Conservation (phyloP, 2,113 vertebrate genomes). For the Myrmecobius fasciatus region DNA sequence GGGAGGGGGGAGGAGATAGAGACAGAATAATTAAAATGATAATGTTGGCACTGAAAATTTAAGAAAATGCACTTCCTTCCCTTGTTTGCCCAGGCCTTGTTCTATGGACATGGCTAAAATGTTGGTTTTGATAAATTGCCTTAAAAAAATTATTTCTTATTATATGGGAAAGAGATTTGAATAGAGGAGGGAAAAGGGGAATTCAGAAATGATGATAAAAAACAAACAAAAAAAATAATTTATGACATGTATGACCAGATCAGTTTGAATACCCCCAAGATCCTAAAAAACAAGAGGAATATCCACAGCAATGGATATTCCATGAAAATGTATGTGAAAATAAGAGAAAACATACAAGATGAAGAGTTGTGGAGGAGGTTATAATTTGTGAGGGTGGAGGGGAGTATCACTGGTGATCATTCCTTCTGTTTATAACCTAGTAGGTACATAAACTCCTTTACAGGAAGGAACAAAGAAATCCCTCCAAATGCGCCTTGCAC, state of each 20-base stretch:
- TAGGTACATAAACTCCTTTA: not conserved
- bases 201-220: not conserved
- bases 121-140: not conserved
- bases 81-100: not conserved
- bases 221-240: slow-evolving; percentile 3
- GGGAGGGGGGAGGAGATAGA: not conserved
- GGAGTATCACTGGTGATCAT: not conserved
- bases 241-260: not conserved
- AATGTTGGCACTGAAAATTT: not conserved
- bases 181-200: not conserved
- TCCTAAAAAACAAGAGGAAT: not conserved
- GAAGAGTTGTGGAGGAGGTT: not conserved
- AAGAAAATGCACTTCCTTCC: not conserved
- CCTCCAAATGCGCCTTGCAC: not conserved
- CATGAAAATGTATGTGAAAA: not conserved
- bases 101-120: not conserved
- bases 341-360: not conserved
- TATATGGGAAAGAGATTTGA: not conserved
- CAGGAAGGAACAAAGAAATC: not conserved
- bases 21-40: not conserved
- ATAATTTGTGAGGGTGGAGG: not conserved
- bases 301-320: not conserved
- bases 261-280: not conserved
- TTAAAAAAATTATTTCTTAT: not conserved
- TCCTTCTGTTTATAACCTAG: not conserved